Conservation (phyloP, 2,888 invertebrate species). For the Stenotaenia linearis region DNA sequence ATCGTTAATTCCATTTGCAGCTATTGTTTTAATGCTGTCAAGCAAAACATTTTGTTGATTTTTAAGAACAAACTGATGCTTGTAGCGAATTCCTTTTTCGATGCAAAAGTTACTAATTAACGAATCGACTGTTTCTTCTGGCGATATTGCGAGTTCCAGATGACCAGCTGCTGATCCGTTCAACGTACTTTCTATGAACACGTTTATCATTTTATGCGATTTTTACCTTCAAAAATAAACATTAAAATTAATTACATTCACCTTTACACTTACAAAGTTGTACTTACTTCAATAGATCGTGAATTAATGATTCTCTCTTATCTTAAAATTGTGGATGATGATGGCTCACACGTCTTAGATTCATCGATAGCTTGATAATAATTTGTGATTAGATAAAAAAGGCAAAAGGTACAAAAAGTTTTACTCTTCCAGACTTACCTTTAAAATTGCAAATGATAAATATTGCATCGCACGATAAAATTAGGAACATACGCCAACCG, state of each 20-base stretch:
- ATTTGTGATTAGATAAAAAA: no score
- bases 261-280: no score
- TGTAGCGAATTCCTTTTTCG: conserved; percentile 37
- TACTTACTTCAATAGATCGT: no score
- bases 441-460: no score
- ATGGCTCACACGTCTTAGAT: neutral
- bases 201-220: conserved; percentile 34
- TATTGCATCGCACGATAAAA: no score
- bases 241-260: no score
- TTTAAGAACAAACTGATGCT: conserved; percentile 41
- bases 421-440: no score
- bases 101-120: conserved; percentile 40
- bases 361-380: no score
- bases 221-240: neutral
- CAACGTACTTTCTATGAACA: conserved; percentile 40
- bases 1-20: conserved; percentile 41
- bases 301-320: no score
- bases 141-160: conserved; percentile 37
- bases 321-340: neutral
- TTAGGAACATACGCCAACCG: no score
- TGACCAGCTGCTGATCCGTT: conserved; percentile 38
- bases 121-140: conserved; percentile 38
- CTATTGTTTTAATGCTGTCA: conserved; percentile 41
- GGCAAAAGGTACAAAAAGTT: no score
- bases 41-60: conserved; percentile 41